Percentiles rank a stretch among this genome's conserved stretches.
These are phyloP conservation scores for Echinops telfairi DNA, from an alignment of 2,113 vertebrate species.

Conservation along the genomic window DNA sequence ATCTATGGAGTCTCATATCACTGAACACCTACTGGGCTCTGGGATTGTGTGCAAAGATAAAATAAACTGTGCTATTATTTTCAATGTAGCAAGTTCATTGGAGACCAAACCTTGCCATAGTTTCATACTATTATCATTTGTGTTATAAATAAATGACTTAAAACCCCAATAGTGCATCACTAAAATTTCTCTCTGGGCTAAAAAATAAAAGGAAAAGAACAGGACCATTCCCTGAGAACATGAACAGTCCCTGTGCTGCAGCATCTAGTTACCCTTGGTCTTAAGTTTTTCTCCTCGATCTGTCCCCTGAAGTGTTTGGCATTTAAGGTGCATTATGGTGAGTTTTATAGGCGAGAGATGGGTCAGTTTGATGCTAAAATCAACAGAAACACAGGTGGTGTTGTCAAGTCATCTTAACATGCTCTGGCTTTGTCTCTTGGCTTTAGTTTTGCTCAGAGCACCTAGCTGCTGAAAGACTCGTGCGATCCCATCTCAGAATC, in stretches of 20 bases:
- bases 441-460: background rate
- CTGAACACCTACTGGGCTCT: constrained; percentile 20
- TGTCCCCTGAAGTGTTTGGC: constrained; percentile 29
- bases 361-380: constrained; percentile 40
- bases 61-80: background rate
- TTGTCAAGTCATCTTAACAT: constrained; percentile 14
- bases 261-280: background rate
- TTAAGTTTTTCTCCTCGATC: constrained; percentile 31
- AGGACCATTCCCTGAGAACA: background rate
- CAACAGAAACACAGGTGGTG: background rate
- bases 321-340: constrained; percentile 58
- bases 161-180: background rate
- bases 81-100: constrained; percentile 36
- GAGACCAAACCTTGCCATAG: constrained; percentile 15
- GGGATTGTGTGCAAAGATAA: constrained; percentile 54
- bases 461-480: background rate
- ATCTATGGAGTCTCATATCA: background rate
- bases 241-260: background rate
- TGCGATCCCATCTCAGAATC: background rate
- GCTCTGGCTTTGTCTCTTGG: background rate
- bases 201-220: constrained; percentile 41
- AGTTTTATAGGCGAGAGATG: constrained; percentile 20
- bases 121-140: constrained; percentile 36
- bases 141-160: constrained; percentile 42
- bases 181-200: constrained; percentile 31